These are phyloP conservation scores for Bergia sp. DNA, from an alignment of 92 coral and sea anemone genomes.

Conservation along the genomic window DNA sequence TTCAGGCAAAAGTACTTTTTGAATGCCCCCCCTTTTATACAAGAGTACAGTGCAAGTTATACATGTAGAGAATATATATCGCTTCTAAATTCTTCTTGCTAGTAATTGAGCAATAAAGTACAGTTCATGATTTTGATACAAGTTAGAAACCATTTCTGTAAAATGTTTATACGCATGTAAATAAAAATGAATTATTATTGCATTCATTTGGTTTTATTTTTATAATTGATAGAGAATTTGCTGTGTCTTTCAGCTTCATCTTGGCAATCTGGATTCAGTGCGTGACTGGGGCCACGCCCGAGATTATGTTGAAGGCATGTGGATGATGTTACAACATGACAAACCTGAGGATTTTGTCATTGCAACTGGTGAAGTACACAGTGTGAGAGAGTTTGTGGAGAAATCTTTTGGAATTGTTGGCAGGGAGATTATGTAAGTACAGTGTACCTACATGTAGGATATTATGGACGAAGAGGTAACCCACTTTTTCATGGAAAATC, in stretches of 20 bases:
- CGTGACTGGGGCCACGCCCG: slow-evolving; percentile 99
- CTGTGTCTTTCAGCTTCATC: slow-evolving; percentile 63
- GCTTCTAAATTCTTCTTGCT: too few species aligned
- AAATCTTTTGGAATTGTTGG: slow-evolving; percentile 80
- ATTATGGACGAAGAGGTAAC: not conserved
- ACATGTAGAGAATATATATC: too few species aligned
- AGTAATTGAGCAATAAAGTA: too few species aligned
- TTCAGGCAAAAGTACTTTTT: too few species aligned
- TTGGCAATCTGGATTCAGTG: slow-evolving; percentile 88
- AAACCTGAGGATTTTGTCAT: slow-evolving; percentile 92
- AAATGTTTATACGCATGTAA: too few species aligned
- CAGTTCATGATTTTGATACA: too few species aligned
- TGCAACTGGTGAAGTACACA: slow-evolving; percentile 96
- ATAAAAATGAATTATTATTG: too few species aligned
- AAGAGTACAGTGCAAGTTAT: too few species aligned
- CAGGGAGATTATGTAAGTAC: slow-evolving; percentile 78
- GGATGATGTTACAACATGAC: slow-evolving; percentile 92
- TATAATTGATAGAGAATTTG: not conserved
- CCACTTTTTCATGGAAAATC: too few species aligned
- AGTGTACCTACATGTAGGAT: not conserved
- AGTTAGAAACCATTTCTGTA: too few species aligned
- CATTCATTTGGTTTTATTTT: too few species aligned
- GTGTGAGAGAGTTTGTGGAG: slow-evolving; percentile 94
- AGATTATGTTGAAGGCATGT: slow-evolving; percentile 97
- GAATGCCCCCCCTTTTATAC: too few species aligned